Percentiles rank a stretch among this genome's conserved stretches.
Evolutionary conservation across 2,797 vertebrate species (phyloP).

Genomic region (Pangasius mekongensis): DNA sequence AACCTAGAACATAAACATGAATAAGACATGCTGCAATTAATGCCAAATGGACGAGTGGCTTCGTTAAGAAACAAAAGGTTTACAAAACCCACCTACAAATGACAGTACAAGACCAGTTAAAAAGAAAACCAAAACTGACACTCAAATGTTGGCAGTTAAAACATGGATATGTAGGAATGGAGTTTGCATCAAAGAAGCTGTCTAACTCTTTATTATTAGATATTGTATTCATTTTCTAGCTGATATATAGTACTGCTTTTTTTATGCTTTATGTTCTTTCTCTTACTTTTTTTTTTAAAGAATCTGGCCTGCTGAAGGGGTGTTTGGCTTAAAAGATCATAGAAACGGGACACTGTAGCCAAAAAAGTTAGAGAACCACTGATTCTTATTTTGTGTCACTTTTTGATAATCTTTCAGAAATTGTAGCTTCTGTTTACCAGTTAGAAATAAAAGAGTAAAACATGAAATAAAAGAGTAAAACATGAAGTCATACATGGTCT

Average conservation of each 20-base stretch:
- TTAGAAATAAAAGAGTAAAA: not conserved
- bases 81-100: not conserved
- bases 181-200: not conserved
- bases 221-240: not conserved
- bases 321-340: not conserved
- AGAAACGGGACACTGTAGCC: not conserved
- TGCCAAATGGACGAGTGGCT: not conserved
- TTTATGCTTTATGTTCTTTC: not conserved
- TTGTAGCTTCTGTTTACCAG: not conserved
- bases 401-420: not conserved
- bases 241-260: not conserved
- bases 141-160: not conserved
- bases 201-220: not conserved
- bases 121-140: not conserved
- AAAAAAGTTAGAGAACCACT: not conserved
- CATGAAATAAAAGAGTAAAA: not conserved
- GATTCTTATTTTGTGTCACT: not conserved
- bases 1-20: not conserved
- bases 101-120: not conserved
- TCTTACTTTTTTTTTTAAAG: not conserved
- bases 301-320: not conserved
- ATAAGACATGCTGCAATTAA: not conserved
- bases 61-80: not conserved
- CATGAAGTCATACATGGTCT: slow-evolving; percentile 75
- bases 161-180: not conserved